Evolutionary conservation across 2,888 invertebrate species (phyloP).

Genomic region (Melitaea athalia): DNA sequence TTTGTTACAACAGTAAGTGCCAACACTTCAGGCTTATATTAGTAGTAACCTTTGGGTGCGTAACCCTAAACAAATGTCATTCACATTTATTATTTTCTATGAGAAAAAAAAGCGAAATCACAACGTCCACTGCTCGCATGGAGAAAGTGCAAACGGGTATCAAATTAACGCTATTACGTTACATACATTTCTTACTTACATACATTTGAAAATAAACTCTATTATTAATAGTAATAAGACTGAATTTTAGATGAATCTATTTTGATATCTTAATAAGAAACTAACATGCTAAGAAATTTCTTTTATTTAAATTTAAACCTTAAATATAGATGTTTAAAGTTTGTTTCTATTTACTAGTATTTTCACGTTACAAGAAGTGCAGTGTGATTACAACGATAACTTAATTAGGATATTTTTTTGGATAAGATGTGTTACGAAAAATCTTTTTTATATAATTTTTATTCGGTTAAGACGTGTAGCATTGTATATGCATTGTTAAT

Average conservation of each 20-base stretch:
- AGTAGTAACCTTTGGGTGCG: neutral
- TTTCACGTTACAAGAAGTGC: neutral
- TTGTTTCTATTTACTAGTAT: too few relatives aligned
- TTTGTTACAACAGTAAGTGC: too few relatives aligned
- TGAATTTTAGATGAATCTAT: neutral
- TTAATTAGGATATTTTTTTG: too few relatives aligned
- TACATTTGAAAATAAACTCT: constrained; percentile 2
- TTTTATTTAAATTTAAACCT: neutral
- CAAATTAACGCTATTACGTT: constrained; percentile 22
- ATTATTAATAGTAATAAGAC: neutral
- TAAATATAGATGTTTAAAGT: neutral
- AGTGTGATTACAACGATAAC: neutral
- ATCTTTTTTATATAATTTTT: too few relatives aligned
- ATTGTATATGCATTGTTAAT: too few relatives aligned
- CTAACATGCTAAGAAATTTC: neutral
- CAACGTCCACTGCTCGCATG: constrained; percentile 2
- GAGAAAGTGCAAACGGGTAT: constrained; percentile 24
- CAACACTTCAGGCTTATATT: too few relatives aligned
- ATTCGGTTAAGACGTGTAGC: neutral
- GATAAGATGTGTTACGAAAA: too few relatives aligned
- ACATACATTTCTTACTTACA: neutral
- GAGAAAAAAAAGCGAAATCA: constrained; percentile 5
- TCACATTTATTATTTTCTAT: neutral
- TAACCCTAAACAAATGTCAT: neutral
- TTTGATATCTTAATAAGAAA: constrained; percentile 2